Evolutionary conservation across 2,797 vertebrate genomes (phyloP), one percentile per base, ranked within the genome.

Genomic region (Euphonia xanthogaster): DNA sequence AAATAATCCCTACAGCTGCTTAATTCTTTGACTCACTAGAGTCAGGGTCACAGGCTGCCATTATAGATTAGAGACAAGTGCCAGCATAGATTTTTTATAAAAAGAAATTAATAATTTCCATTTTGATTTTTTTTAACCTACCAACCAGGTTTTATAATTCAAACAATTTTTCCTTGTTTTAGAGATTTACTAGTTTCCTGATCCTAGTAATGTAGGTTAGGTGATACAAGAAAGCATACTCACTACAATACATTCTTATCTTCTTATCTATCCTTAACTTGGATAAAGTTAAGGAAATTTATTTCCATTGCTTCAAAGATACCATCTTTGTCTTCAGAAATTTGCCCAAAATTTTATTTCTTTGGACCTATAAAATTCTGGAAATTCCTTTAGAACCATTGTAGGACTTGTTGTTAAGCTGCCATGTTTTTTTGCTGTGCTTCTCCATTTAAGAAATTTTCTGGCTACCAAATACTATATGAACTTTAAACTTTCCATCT

Each of bases 11-110:
- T 45, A 13, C 5, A 70, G 18, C 4, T 45, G 10, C 28, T 70
- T 40, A 63, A 18, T 10, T 18, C 4, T 77, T 55, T 57, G 24
- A 47, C 9, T 75, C 14, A 48, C 21, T 27, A 12, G 8, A n/a
- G n/a, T n/a, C n/a, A n/a, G 1, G 5, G 24, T 20, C 21, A 28
- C 18, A 51, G 22, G 9, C 15, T 6, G 2, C 7, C 33, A 19
- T 82, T 65, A 45, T 6, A 44, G 17, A 21, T 82, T 65, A 45
- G 5, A 40, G 17, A n/a, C 28, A 54, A 61, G 9, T 37, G 2
- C 5, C 0, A 2, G 15, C 31, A 51, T 1, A 51, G 16, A 17
- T 61, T 83, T 83, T 71, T 66, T 16, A 39, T 62, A 31, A 4
- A 66, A 82, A 45, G 1, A 45, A 40, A 70, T 55, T 18, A 61